Percentiles rank a stretch among this genome's conserved stretches.
These are phyloP conservation scores for Neosilurus hyrtlii DNA, from an alignment of 2,797 vertebrate genomes.

Conservation along the genomic window DNA sequence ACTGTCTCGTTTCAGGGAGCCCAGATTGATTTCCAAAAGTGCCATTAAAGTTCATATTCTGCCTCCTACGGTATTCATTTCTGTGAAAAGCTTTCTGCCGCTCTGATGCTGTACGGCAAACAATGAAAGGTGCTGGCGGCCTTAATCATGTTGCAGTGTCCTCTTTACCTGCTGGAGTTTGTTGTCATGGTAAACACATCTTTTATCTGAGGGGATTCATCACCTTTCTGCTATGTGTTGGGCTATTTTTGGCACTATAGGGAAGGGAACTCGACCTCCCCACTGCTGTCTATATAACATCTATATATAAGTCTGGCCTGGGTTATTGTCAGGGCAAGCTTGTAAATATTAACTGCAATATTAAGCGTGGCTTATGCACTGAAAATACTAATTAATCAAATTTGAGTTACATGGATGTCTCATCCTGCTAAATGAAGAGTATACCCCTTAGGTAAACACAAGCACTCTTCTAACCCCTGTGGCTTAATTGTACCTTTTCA, in stretches of 20 bases:
- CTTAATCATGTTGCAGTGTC: conserved; percentile 11
- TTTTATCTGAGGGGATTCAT: conserved; percentile 21
- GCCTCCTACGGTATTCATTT: conserved; percentile 30
- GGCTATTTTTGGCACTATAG: conserved; percentile 20
- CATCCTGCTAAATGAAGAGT: conserved; percentile 27
- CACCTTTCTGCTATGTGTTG: conserved; percentile 18
- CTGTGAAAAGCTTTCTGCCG: neutral
- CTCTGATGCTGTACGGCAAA: conserved; percentile 8
- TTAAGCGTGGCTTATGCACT: conserved; percentile 33
- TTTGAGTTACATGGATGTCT: conserved; percentile 29
- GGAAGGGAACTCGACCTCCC: neutral
- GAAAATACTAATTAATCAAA: conserved; percentile 26
- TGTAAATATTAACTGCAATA: conserved; percentile 27
- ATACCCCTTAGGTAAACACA: conserved; percentile 24
- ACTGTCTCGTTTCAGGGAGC: neutral
- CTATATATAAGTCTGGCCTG: neutral
- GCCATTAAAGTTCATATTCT: conserved; percentile 17
- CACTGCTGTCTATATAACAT: neutral
- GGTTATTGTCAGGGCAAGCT: neutral
- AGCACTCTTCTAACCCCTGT: conserved; percentile 29
- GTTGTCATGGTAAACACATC: conserved; percentile 25
- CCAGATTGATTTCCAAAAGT: conserved; percentile 10
- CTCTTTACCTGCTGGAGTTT: conserved; percentile 19
- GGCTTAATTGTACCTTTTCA: conserved; percentile 22
- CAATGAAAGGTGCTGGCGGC: neutral